A percentile compares a stretch with the other conserved stretches of the same genome.
Conservation (phyloP, 2,797 vertebrate species). For the Molothrus ater region DNA sequence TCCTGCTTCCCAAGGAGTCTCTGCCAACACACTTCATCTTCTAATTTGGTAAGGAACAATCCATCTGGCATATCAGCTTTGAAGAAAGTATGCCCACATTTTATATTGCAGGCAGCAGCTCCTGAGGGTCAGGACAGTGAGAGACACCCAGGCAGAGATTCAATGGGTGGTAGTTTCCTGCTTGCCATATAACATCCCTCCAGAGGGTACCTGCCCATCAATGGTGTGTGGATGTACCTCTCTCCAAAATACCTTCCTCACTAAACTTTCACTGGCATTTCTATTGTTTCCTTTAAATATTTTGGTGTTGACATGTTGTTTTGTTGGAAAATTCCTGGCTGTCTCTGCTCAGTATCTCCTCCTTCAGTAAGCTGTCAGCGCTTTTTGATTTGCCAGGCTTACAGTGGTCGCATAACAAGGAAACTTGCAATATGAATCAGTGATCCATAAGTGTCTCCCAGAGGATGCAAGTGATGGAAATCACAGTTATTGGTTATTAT, state of each 20-base stretch:
- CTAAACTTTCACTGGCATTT: not conserved
- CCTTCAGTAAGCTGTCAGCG: constrained; percentile 36
- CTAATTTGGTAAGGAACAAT: not conserved
- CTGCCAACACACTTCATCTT: constrained; percentile 24
- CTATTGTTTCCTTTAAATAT: not conserved
- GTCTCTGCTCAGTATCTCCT: constrained; percentile 18
- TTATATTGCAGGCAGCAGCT: not conserved
- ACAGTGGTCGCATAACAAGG: not conserved
- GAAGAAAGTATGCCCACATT: not conserved
- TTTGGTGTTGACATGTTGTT: constrained; percentile 42
- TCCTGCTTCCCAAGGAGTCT: constrained; percentile 12
- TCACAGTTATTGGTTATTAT: constrained; percentile 58
- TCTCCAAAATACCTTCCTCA: not conserved
- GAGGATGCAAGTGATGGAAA: constrained; percentile 39
- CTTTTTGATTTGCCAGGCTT: constrained; percentile 31
- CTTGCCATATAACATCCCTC: not conserved
- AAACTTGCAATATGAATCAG: constrained; percentile 22
- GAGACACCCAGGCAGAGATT: not conserved
- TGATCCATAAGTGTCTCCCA: constrained; percentile 12
- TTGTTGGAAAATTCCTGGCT: constrained; percentile 44
- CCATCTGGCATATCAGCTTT: not conserved
- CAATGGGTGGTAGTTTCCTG: not conserved
- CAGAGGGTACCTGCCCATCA: not conserved
- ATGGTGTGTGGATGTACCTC: not conserved
- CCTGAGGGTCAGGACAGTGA: not conserved